Evolutionary conservation across 1,140 invertebrate species (phyloP).

Genomic region (Trichomalopsis sarcophagae): DNA sequence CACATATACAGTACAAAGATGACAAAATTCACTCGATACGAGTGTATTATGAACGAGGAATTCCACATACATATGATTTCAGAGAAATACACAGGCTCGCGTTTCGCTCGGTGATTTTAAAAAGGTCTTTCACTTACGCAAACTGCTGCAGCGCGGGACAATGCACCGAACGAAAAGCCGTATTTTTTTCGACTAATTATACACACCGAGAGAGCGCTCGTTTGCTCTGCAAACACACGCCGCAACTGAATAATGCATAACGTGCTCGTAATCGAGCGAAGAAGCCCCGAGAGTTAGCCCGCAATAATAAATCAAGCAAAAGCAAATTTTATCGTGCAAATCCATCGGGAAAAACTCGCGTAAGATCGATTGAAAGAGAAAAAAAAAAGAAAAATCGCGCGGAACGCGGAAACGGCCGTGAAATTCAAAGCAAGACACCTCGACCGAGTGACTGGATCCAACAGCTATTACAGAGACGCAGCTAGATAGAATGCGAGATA

Average conservation of each 20-base stretch:
- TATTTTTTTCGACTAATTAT: too few relatives aligned
- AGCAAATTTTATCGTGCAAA: constrained; percentile 12
- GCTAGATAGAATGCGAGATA: background rate
- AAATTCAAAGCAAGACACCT: background rate
- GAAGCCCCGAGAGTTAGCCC: background rate
- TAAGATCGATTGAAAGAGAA: too few relatives aligned
- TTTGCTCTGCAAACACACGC: too few relatives aligned
- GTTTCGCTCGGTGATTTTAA: background rate
- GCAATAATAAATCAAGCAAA: background rate
- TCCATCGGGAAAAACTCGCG: background rate
- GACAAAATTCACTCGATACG: too few relatives aligned
- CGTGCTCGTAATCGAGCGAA: background rate
- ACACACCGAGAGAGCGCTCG: too few relatives aligned
- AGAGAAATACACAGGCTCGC: background rate
- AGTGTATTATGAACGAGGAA: too few relatives aligned
- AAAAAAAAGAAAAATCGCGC: background rate
- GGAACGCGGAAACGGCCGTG: background rate
- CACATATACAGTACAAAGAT: too few relatives aligned
- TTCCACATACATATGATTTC: background rate
- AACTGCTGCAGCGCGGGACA: too few relatives aligned
- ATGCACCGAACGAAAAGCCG: too few relatives aligned
- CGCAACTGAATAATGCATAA: too few relatives aligned
- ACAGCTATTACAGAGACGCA: background rate
- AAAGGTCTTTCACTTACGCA: background rate
- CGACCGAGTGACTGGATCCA: too few relatives aligned